Evolutionary conservation across 2,113 vertebrate genomes (phyloP).

Genomic region (Columba janthina): DNA sequence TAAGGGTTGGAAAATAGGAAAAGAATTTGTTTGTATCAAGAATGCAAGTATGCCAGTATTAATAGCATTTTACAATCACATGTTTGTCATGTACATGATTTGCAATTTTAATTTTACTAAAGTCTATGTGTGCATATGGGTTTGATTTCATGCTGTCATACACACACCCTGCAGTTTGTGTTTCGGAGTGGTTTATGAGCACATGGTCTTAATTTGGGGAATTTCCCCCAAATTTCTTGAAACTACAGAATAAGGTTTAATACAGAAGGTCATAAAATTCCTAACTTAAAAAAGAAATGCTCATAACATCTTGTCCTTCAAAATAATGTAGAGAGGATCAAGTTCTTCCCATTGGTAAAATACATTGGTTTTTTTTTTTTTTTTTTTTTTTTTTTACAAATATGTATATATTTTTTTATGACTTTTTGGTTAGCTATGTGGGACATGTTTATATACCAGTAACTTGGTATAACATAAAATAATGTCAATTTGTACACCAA

Average conservation of each 20-base stretch:
- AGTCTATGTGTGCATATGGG: neutral
- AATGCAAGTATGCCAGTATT: neutral
- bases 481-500: neutral
- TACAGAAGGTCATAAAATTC: constrained; percentile 17
- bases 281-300: neutral
- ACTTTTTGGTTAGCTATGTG: neutral
- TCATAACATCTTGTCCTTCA: neutral
- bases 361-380: neutral
- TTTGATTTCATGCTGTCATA: constrained; percentile 48
- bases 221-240: constrained; percentile 17
- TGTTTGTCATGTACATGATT: constrained; percentile 45
- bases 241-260: neutral
- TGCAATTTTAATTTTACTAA: constrained; percentile 55
- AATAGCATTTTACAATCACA: neutral
- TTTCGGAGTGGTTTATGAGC: constrained; percentile 8
- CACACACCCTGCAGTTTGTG: neutral
- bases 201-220: constrained; percentile 50
- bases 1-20: neutral
- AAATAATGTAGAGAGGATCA: neutral
- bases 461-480: neutral
- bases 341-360: neutral
- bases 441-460: neutral
- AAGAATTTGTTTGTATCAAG: neutral
- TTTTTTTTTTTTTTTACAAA: neutral
- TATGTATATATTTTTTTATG: neutral